phyloP scores from a whole-genome alignment of 2,888 invertebrate species.

The Nemapogon koenigi region DNA sequence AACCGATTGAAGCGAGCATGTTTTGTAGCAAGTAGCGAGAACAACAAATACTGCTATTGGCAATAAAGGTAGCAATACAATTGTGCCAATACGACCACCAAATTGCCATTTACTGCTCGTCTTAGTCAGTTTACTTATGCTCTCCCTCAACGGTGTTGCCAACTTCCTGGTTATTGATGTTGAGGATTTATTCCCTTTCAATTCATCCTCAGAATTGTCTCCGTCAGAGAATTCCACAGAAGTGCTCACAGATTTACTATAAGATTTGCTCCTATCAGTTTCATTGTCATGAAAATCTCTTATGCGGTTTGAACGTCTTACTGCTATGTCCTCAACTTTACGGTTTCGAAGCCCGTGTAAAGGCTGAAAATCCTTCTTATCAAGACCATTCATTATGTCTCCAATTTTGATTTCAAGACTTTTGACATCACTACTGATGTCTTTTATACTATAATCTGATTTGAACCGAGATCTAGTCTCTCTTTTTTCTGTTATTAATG shows the following conservation, averaged over 20 bases:
- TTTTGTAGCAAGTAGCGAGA: slow-evolving; percentile 36
- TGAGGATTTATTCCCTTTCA: slow-evolving; percentile 27
- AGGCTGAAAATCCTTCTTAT: too few relatives aligned
- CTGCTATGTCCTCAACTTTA: too few relatives aligned
- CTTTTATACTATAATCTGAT: slow-evolving; percentile 40
- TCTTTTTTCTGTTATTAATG: slow-evolving; percentile 22
- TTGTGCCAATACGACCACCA: slow-evolving; percentile 40
- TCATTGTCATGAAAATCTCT: slow-evolving; percentile 34
- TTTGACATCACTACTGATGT: slow-evolving; percentile 24
- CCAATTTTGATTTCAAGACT: slow-evolving; percentile 24
- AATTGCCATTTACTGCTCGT: slow-evolving; percentile 42
- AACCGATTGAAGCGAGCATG: slow-evolving; percentile 36
- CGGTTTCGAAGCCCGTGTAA: too few relatives aligned
- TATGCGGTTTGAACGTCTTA: slow-evolving; percentile 42
- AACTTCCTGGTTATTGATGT: slow-evolving; percentile 40
- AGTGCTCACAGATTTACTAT: slow-evolving; percentile 43
- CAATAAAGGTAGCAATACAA: slow-evolving; percentile 32
- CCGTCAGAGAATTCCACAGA: slow-evolving; percentile 49
- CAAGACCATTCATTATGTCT: slow-evolving; percentile 36
- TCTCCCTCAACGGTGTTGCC: slow-evolving; percentile 44
- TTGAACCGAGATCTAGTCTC: slow-evolving; percentile 37
- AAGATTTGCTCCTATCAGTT: slow-evolving; percentile 39
- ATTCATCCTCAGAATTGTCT: slow-evolving; percentile 39
- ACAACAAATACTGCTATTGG: slow-evolving; percentile 39
- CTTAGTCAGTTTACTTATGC: slow-evolving; percentile 26